Conservation (phyloP, 2,113 vertebrate species). For the Paedocypris sp. region DNA sequence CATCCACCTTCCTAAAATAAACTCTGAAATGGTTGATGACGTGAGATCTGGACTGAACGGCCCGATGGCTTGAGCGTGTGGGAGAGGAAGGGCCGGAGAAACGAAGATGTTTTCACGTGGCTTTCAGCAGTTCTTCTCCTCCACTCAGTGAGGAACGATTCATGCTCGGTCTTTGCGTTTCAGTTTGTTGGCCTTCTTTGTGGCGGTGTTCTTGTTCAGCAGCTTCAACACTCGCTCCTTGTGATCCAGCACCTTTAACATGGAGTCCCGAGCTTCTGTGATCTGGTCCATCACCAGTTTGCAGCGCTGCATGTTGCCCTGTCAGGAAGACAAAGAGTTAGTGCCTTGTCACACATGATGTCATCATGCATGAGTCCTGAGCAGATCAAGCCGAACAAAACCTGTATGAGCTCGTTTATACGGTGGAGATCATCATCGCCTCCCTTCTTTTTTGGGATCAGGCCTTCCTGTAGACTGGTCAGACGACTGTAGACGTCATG, state of each 20-base stretch:
- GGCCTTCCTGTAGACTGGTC: conserved; percentile 85
- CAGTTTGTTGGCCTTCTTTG: conserved; percentile 92
- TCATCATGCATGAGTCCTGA: too few species aligned
- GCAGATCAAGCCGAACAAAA: too few species aligned
- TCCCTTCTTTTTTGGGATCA: conserved; percentile 93
- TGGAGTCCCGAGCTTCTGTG: conserved; percentile 91
- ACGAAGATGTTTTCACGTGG: neutral
- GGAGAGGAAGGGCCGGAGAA: neutral
- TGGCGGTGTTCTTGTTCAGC: conserved; percentile 88
- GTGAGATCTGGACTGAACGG: neutral
- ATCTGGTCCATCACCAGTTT: conserved; percentile 99
- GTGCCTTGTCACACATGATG: neutral
- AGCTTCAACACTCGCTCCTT: conserved; percentile 95
- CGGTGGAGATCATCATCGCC: conserved; percentile 89
- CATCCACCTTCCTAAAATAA: neutral
- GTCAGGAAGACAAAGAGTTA: neutral
- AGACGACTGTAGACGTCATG: conserved; percentile 90
- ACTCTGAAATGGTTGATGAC: neutral
- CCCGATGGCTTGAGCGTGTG: neutral
- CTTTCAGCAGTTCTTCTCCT: too few species aligned
- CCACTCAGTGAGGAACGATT: too few species aligned
- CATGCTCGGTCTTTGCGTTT: conserved; percentile 90
- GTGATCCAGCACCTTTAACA: conserved; percentile 97
- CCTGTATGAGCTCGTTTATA: conserved; percentile 97
- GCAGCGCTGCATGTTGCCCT: conserved; percentile 99